Conservation (phyloP, 1,140 invertebrate genomes). For the Sarcophaga peregrina region DNA sequence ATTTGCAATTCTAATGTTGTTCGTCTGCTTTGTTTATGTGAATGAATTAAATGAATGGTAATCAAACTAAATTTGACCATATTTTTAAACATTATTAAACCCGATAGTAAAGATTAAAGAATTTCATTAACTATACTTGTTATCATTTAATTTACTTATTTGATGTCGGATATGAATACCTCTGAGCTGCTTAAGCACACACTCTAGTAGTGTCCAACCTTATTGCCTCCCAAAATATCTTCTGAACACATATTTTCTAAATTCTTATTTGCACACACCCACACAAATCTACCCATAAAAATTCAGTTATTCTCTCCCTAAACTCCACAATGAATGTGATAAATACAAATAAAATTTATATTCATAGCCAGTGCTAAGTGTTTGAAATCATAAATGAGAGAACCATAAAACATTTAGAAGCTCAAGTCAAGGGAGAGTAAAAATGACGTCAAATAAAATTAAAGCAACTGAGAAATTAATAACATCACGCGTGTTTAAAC, state of each 20-base stretch:
- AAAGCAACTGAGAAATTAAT: conserved; percentile 33
- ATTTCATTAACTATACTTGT: no score
- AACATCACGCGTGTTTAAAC: conserved; percentile 30
- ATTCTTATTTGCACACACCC: neutral
- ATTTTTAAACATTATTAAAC: no score
- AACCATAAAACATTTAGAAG: neutral
- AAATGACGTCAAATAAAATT: neutral
- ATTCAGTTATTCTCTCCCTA: neutral
- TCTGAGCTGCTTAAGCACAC: neutral
- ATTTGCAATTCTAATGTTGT: no score
- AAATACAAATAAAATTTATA: conserved; percentile 27
- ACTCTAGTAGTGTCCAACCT: neutral
- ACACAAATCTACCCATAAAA: neutral
- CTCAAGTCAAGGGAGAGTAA: neutral
- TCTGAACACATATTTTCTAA: neutral
- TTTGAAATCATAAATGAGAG: neutral
- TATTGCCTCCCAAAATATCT: neutral
- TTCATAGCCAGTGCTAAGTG: conserved; percentile 19
- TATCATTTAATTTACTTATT: no score
- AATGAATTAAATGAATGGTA: no score
- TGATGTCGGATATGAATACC: no score
- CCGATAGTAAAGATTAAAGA: no score
- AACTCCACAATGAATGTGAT: neutral
- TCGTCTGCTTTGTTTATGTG: no score
- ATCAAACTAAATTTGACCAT: no score